phyloP scores from a whole-genome alignment of 1,140 invertebrate genomes.

The Dendroctonus ponderosae region DNA sequence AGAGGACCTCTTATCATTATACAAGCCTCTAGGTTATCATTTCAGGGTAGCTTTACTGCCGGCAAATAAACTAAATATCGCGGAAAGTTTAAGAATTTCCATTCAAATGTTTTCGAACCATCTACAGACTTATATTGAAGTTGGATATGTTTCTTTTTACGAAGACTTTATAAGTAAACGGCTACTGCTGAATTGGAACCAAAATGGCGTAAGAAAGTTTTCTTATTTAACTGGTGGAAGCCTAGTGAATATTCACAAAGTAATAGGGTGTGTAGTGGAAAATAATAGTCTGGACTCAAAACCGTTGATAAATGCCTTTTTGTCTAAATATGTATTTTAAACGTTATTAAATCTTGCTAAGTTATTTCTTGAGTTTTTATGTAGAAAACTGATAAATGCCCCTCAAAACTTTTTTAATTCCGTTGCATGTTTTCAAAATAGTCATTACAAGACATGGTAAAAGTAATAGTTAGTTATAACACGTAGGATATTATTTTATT shows the following conservation, averaged over 20 bases:
- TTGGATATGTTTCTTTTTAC: slow-evolving; percentile 63
- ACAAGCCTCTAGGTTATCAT: slow-evolving; percentile 60
- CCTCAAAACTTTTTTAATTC: too few relatives aligned
- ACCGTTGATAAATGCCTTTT: slow-evolving; percentile 35
- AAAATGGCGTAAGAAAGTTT: slow-evolving; percentile 55
- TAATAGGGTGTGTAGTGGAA: slow-evolving; percentile 66
- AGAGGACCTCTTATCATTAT: slow-evolving; percentile 53
- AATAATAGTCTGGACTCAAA: slow-evolving; percentile 49
- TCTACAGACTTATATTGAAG: slow-evolving; percentile 60
- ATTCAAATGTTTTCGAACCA: slow-evolving; percentile 67
- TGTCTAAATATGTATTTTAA: slow-evolving; percentile 22
- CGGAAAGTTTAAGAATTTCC: slow-evolving; percentile 61
- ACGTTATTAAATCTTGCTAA: too few relatives aligned
- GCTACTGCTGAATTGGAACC: slow-evolving; percentile 60
- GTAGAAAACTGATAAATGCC: too few relatives aligned
- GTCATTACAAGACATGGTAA: too few relatives aligned
- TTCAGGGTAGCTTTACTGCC: slow-evolving; percentile 59
- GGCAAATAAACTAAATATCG: slow-evolving; percentile 56
- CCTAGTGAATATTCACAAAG: slow-evolving; percentile 61
- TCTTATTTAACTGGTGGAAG: slow-evolving; percentile 63
- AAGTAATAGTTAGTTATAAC: too few relatives aligned
- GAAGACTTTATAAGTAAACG: slow-evolving; percentile 68
- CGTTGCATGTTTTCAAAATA: too few relatives aligned
- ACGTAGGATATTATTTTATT: too few relatives aligned
- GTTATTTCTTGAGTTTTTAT: too few relatives aligned